Conservation (phyloP, 2,888 invertebrate species). For the Yponomeuta malinellus region DNA sequence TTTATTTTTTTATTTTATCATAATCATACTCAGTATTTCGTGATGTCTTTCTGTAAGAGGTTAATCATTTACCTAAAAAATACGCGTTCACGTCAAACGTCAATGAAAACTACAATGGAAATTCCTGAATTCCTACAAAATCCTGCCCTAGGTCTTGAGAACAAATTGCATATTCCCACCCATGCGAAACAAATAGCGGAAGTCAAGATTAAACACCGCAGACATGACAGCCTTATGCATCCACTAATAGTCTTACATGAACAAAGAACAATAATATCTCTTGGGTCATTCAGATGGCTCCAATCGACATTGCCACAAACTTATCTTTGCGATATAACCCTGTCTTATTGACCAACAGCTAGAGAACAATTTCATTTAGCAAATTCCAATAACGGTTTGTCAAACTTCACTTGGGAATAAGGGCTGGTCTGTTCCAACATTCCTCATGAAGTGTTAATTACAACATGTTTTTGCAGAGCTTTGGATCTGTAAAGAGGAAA, state of each 20-base stretch:
- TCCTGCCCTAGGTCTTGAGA: neutral
- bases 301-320: neutral
- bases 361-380: neutral
- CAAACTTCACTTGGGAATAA: neutral
- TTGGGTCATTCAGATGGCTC: neutral
- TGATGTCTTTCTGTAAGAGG: too few relatives aligned
- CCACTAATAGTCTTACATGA: neutral
- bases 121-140: neutral
- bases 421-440: conserved; percentile 6
- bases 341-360: neutral
- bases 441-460: neutral
- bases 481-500: neutral
- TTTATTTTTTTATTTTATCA: too few relatives aligned
- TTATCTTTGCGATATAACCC: neutral
- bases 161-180: neutral
- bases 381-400: neutral
- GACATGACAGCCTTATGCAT: neutral
- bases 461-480: neutral
- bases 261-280: neutral
- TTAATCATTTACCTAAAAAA: too few relatives aligned
- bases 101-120: neutral
- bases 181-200: neutral
- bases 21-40: too few relatives aligned
- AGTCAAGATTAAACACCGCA: neutral
- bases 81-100: neutral